These are phyloP conservation scores for Notolabrus celidotus DNA, from an alignment of 2,797 vertebrate species.

Conservation along the genomic window DNA sequence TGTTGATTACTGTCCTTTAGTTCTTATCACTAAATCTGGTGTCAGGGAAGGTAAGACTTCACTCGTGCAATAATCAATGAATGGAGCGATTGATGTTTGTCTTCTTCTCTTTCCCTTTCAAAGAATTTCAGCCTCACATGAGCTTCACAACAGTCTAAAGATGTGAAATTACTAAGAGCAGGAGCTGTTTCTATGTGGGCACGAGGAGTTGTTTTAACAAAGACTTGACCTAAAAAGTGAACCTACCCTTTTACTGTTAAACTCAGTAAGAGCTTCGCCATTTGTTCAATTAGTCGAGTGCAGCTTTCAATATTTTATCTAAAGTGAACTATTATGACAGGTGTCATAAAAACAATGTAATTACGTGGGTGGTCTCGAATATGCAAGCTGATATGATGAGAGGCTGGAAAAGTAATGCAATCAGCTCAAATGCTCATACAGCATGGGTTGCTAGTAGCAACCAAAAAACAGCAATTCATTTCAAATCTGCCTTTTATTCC, in stretches of 20 bases:
- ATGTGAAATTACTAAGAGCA: not conserved
- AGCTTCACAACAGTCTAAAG: not conserved
- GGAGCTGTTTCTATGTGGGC: not conserved
- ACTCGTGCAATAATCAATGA: not conserved
- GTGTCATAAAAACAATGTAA: constrained; percentile 41
- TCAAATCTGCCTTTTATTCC: constrained; percentile 62
- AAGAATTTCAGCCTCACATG: not conserved
- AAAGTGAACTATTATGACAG: constrained; percentile 52
- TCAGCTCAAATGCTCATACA: constrained; percentile 33
- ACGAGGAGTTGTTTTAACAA: constrained; percentile 5
- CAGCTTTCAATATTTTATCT: constrained; percentile 28
- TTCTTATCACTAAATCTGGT: not conserved
- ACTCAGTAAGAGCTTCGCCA: not conserved
- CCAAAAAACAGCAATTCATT: constrained; percentile 66
- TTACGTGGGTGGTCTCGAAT: constrained; percentile 61
- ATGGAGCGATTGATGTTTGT: not conserved
- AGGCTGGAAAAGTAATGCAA: constrained; percentile 50
- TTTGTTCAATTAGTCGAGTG: constrained; percentile 23
- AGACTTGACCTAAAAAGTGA: not conserved
- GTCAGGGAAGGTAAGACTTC: not conserved
- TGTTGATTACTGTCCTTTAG: not conserved
- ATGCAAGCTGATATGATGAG: constrained; percentile 45
- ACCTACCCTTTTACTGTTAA: not conserved
- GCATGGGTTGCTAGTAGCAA: constrained; percentile 71
- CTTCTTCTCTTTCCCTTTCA: not conserved